A percentile compares a stretch with the other conserved stretches of the same genome.
Evolutionary conservation across 2,797 vertebrate genomes (phyloP).

Genomic region (Epinephelus awoara): DNA sequence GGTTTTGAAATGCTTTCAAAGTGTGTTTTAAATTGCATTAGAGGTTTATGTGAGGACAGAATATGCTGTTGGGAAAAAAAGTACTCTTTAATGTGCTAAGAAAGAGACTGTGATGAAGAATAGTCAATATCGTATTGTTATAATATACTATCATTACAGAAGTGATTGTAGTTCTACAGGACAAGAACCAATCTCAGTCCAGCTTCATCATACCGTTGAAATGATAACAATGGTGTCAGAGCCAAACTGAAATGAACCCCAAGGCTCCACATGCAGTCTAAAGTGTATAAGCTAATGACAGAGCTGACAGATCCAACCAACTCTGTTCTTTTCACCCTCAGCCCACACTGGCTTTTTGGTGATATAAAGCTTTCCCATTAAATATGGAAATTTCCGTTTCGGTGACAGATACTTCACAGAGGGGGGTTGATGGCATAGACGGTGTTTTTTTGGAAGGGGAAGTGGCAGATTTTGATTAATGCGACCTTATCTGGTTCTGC

Average conservation of each 20-base stretch:
- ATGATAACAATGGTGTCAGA: slow-evolving; percentile 61
- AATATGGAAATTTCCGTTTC: slow-evolving; percentile 95
- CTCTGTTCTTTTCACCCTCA: slow-evolving; percentile 85
- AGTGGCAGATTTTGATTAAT: slow-evolving; percentile 88
- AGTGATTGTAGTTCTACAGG: slow-evolving; percentile 16
- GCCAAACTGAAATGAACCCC: slow-evolving; percentile 54
- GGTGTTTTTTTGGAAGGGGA: slow-evolving; percentile 78
- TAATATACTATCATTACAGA: slow-evolving; percentile 7
- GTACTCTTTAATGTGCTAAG: background rate
- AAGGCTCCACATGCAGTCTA: slow-evolving; percentile 49
- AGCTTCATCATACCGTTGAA: slow-evolving; percentile 40
- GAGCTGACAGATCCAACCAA: slow-evolving; percentile 80
- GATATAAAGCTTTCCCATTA: slow-evolving; percentile 96
- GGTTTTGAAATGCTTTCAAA: slow-evolving; percentile 61
- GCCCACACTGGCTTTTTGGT: slow-evolving; percentile 88
- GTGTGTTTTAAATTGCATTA: slow-evolving; percentile 37
- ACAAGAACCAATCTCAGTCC: slow-evolving; percentile 38
- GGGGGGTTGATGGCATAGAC: slow-evolving; percentile 83
- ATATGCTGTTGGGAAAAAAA: slow-evolving; percentile 18
- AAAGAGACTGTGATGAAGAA: slow-evolving; percentile 1
- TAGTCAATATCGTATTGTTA: background rate
- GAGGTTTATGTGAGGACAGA: slow-evolving; percentile 30
- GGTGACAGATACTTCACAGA: slow-evolving; percentile 90
- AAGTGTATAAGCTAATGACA: slow-evolving; percentile 71
- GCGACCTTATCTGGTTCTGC: slow-evolving; percentile 89